Base-by-base conservation (phyloP, 2,888 invertebrate genomes). In the Sesamia inferens region DNA sequence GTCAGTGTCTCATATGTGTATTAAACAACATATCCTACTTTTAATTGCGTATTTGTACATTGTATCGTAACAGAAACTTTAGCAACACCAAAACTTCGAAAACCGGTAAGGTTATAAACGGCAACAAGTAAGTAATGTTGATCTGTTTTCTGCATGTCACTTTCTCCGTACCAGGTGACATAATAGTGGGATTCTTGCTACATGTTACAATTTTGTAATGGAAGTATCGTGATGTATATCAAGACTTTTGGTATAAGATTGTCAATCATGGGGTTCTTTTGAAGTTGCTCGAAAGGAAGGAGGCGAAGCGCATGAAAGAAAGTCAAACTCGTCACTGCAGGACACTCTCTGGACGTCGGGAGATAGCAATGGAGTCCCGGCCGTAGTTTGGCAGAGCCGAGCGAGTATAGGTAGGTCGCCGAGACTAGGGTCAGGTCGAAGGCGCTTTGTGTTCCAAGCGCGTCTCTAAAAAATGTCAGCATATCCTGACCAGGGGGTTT, bases 91-190 rank as follows among this genome's bases (percentile, higher is more conserved):
- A 11, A 66, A 47, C 54, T 58, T 4, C 54, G 42, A 39, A 76
- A 81, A 78, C 81, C 66, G 11, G 61, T 65, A 71, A 81, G 22
- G 78, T 81, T 71, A 71, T 63, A 58, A 81, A 68, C 51, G n/a
- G 74, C 74, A 81, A 71, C 74, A 78, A 59, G 65, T 44, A 44
- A 4, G 8, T 59, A 57, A 24, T 48, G 42, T 59, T 68, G 76
- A 78, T 75, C 81, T 71, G 75, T 69, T 57, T 68, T 74, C 55
- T 75, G 72, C 59, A 67, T 68, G 54, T 8, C 71, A 71, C 81
- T 81, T 81, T 81, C 81, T 81, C 81, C 16, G 54, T 11, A 59
- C 11, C 55, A 16, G 16, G 62, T 79, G 72, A 80, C 70, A 76
- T 76, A 76, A 75, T 48, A 22, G n/a, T n/a, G 8, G 5, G 39